Conservation (phyloP, 2,113 vertebrate species). For the Stegostoma tigrinum region DNA sequence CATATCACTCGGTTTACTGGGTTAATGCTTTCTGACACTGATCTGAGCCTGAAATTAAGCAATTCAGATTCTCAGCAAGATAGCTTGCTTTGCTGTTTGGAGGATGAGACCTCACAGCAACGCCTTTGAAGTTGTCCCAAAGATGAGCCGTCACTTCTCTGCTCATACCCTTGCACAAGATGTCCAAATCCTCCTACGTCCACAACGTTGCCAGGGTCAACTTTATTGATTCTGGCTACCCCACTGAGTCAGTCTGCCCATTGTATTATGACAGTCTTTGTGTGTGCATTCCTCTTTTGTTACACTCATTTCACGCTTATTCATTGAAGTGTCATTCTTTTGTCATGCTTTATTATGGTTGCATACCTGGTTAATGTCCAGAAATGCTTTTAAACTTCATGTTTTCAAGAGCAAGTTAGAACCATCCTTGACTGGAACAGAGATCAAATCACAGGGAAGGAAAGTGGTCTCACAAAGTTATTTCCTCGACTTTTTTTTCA, state of each 20-base stretch:
- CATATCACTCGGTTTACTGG: neutral
- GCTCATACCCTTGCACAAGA: neutral
- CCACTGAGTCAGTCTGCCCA: neutral
- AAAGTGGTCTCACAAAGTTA: neutral
- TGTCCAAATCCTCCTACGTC: neutral
- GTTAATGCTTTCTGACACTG: neutral
- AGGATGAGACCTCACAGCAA: neutral
- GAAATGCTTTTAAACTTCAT: neutral
- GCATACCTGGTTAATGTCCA: neutral
- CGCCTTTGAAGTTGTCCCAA: neutral
- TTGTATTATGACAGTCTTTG: neutral
- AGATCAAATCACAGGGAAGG: neutral
- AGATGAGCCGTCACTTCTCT: neutral
- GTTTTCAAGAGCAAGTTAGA: neutral
- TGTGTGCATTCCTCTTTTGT: neutral
- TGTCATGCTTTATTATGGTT: neutral
- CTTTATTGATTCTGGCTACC: neutral
- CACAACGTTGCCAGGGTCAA: neutral
- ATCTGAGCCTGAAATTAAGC: constrained; percentile 25
- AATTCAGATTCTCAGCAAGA: neutral
- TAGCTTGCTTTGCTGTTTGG: neutral
- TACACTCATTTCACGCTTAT: neutral
- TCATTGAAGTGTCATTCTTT: neutral
- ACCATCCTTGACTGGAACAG: neutral
- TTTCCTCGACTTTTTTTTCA: neutral